These are phyloP conservation scores for Rugalucina vietnamica DNA, from an alignment of 2,888 invertebrate species.

Conservation along the genomic window DNA sequence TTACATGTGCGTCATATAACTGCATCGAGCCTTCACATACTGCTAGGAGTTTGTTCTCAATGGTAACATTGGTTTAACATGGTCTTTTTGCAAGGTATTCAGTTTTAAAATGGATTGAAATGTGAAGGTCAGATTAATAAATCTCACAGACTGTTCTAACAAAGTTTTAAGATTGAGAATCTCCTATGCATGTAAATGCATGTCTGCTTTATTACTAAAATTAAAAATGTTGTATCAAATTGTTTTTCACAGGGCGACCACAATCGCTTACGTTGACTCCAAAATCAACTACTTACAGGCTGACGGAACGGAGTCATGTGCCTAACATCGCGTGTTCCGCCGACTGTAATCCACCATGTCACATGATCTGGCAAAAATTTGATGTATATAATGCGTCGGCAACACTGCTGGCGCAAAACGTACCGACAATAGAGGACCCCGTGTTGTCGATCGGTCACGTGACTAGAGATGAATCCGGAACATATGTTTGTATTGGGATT, in stretches of 20 bases:
- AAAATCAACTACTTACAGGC: background rate
- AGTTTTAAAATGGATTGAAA: no score
- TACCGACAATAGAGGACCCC: background rate
- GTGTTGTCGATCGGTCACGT: background rate
- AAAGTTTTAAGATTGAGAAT: no score
- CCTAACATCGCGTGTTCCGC: background rate
- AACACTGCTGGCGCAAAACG: background rate
- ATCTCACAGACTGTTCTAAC: no score
- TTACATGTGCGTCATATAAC: no score
- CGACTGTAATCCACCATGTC: background rate
- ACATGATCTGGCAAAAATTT: background rate
- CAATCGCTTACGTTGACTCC: background rate
- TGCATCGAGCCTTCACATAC: no score
- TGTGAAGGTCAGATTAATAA: no score
- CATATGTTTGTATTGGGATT: background rate
- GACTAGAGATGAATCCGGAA: background rate
- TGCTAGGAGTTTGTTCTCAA: no score
- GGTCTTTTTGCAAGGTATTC: no score
- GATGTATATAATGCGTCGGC: background rate
- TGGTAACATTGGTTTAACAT: no score
- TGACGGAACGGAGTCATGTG: background rate
- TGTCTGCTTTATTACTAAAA: no score
- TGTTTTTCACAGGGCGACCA: background rate
- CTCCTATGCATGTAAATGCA: no score
- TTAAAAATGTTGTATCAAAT: no score